Evolutionary conservation across 2,888 invertebrate species (phyloP), one percentile per base, ranked within the genome.

Genomic region (Habrosyne pyritoides): DNA sequence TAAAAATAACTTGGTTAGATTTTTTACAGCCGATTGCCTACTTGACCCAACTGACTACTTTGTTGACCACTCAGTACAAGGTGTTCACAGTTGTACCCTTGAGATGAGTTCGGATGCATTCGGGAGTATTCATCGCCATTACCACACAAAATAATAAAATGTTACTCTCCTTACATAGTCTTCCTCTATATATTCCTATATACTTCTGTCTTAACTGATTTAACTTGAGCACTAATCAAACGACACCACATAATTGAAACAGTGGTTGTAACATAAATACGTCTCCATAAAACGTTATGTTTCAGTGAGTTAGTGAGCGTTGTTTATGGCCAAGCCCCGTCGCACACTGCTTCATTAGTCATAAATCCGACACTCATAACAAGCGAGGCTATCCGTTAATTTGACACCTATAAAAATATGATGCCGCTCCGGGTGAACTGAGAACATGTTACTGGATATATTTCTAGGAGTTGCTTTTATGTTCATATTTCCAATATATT

Each of bases 391-490:
- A 55, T 54, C 50, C 64, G 61, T 65, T 67, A 61, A 71, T 71
- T 73, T 71, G 67, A 73, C 67, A 63, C 55, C 59, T 56, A 66
- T 75, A 71, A 73, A 74, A 74, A 73, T 69, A 74, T 68, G 68
- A 69, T 63, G 59, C 67, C 18, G 42, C 42, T 14, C 1, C 18
- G 42, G 18, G n/a, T 18, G 0, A 18, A 42, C 42, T 14, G 18
- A 6, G 42, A 42, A 42, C 42, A 18, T 42, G 42, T 18, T 42
- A 36, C 36, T 12, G n/a, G 33, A 36, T 14, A 36, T 2, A 12
- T 10, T 36, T 36, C 0, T n/a, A 36, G 36, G n/a, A 4, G 42
- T 1, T 7, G 42, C 2, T 18, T 42, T 18, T 42, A n/a, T n/a
- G n/a, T n/a, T n/a, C 14, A 42, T 42, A 18, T 42, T 18, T 18